Percentiles rank a stretch among this genome's conserved stretches.
Evolutionary conservation across 1,140 invertebrate species (phyloP).

Genomic region (Drosophila pectinifera): DNA sequence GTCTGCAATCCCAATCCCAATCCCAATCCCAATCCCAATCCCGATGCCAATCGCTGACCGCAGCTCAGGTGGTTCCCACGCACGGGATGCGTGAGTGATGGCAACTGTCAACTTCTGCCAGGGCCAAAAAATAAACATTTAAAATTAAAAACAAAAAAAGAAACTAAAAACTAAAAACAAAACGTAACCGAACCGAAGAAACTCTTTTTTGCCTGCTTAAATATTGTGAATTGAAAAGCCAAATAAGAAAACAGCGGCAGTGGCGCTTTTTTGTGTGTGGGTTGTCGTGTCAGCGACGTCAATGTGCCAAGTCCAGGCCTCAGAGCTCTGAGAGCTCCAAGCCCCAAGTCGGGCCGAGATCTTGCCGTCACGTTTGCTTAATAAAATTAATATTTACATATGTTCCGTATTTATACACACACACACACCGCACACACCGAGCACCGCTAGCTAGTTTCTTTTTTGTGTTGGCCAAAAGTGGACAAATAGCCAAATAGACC

Average conservation of each 20-base stretch:
- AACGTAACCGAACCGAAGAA: conserved; percentile 29
- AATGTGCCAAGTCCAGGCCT: conserved; percentile 34
- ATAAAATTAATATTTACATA: conserved; percentile 84
- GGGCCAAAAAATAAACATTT: conserved; percentile 12
- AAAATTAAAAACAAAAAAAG: background rate
- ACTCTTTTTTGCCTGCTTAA: conserved; percentile 52
- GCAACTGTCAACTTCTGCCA: conserved; percentile 30
- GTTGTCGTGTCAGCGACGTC: conserved; percentile 62
- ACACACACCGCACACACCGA: conserved; percentile 16
- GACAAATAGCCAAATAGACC: conserved; percentile 70
- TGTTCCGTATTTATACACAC: conserved; percentile 75
- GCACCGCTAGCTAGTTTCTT: background rate
- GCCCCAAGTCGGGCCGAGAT: conserved; percentile 44
- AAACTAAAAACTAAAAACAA: conserved; percentile 21
- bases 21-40: background rate
- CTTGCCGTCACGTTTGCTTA: conserved; percentile 78
- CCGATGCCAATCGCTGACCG: background rate
- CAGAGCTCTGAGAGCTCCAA: conserved; percentile 9
- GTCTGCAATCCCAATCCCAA: background rate
- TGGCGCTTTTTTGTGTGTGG: conserved; percentile 14
- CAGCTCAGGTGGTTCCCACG: conserved; percentile 14
- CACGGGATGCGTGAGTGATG: conserved; percentile 31
- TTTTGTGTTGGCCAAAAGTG: conserved; percentile 58
- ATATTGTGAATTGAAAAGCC: conserved; percentile 69
- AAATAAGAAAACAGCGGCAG: conserved; percentile 35